These are phyloP conservation scores for human DNA, from an alignment of 2,113 vertebrate species.

Conservation along the genomic window GRCh38 chrY:5167501-5168000, in stretches of 20 bases:
- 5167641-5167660: not conserved
- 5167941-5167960: not conserved
- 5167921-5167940: not conserved
- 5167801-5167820: not conserved
- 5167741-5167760: not conserved
- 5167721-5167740: not conserved
- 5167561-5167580: not conserved
- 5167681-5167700: conserved; percentile 10
- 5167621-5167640: not conserved
- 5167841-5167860: not conserved
- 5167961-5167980: not conserved
- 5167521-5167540: too few relatives aligned
- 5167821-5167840: not conserved
- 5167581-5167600: not conserved
- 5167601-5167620: not conserved
- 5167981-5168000: not conserved
- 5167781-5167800: not conserved
- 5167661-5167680: not conserved
- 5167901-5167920: not conserved
- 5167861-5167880: not conserved
- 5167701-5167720: not conserved
- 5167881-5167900: not conserved
- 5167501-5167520: too few relatives aligned
- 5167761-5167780: not conserved
- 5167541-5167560: too few relatives aligned